Base-by-base conservation (phyloP, 2,888 invertebrate genomes). In the Maniola hyperantus region DNA sequence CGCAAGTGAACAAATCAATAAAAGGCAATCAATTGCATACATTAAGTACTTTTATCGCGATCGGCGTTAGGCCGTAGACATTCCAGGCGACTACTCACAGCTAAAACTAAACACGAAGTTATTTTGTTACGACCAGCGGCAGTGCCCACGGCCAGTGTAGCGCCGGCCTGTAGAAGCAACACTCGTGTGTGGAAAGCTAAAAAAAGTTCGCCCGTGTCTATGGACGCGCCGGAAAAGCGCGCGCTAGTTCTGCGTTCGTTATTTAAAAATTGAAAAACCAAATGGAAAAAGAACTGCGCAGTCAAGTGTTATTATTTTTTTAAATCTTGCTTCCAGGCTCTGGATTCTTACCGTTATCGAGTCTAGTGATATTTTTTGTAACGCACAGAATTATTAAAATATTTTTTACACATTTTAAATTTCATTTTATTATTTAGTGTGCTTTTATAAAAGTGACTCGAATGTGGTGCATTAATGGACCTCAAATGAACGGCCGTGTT, bases 401-500 rank as follows among this genome's bases (percentile, higher is more conserved):
- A 42, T 54, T 54, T 53, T 50, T 6, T 26, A 59, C 0, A 66
- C 50, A 44, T n/a, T n/a, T n/a, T 13, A 0, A 11, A 33, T 26
- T 58, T n/a, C n/a, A n/a, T n/a, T n/a, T n/a, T n/a, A n/a, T n/a
- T 48, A 34, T 4, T 64, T 15, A 53, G 67, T 69, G 77, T 80
- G 82, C 71, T 67, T 55, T 66, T 55, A 54, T 60, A 50, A 67
- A 66, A 65, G 68, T 76, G 75, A 73, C 58, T 67, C 64, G 73
- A 78, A 79, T 82, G 81, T 84, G 84, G 75, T 76, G 69, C 66
- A 71, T 72, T 73, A 72, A 74, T 82, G 80, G 76, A 81, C 84
- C 83, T 87, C 87, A 84, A 88, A 89, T 84, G 89, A 85, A 87
- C 86, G 84, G 78, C 77, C 83, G 89, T 85, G 88, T 76, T 82